Base-by-base conservation (phyloP, 2,113 vertebrate species). In the Paralichthys olivaceus region DNA sequence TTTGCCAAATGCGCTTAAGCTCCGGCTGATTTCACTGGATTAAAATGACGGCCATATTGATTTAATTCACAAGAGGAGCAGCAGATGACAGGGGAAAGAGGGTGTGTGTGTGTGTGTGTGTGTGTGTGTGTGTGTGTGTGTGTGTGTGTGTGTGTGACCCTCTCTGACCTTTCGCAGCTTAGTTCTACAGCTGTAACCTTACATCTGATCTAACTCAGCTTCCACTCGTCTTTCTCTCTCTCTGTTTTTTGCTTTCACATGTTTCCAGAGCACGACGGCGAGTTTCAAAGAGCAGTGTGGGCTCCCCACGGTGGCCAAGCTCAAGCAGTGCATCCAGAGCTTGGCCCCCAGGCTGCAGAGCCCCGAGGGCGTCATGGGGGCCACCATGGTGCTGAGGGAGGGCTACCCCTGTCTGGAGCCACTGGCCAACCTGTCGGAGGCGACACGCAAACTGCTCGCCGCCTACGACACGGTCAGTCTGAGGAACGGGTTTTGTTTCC, bases 321-420 rank as follows among this genome's bases (percentile, higher is more conserved):
- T 98, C 81, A 99, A 99, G 92, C 98, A 99, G 94, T 99, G 98
- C 94, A 97, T 99, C 90, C 92, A 98, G 87, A 97, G 96, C 19
- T 86, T 99, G 86, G 95, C 96, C 79, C 95, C 97, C 0, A 92
- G 98, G 40, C 95, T 99, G 2, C 92, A 97, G 77, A 92, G 86
- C 81, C 84, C 94, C 0, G 97, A 98, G 75, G 96, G 92, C 22
- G 7, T 78, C 0, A 94, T 96, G 47, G 95, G 94, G 0, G 97
- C 97, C 32, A 83, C 83, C 43, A 96, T 99, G 83, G 93, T 93
- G 87, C 94, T 97, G 90, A 97, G 92, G 89, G 97, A 98, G 0
- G 89, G 87, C 0, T 98, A 97, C 80, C 98, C 98, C 0, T 95
- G 93, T 86, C 93, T 99, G 77, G 98, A 99, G 91, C 89, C 96